Percentiles rank a stretch among this genome's conserved stretches.
phyloP scores from a whole-genome alignment of 1,140 invertebrate genomes.

The Conus betulinus region DNA sequence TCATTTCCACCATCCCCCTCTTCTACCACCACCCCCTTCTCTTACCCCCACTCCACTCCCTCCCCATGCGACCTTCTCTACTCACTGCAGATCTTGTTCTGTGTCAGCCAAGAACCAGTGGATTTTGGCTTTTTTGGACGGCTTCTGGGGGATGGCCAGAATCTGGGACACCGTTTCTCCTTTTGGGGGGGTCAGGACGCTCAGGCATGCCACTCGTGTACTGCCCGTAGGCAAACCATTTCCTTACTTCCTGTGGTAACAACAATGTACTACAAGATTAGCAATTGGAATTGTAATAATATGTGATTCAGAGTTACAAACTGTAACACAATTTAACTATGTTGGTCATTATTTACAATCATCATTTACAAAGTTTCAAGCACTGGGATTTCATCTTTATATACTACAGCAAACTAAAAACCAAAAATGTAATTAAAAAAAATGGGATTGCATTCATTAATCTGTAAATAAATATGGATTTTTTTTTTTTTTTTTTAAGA shows the following conservation, averaged over 20 bases:
- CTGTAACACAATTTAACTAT: neutral
- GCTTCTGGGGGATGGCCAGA: conserved; percentile 60
- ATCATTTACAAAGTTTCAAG: neutral
- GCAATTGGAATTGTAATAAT: neutral
- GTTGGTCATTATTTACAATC: neutral
- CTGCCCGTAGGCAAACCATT: conserved; percentile 69
- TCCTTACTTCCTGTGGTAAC: conserved; percentile 62
- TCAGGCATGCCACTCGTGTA: conserved; percentile 61
- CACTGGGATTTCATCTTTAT: neutral
- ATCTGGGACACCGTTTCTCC: conserved; percentile 50
- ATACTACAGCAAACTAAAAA: neutral
- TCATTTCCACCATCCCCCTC: too few species aligned
- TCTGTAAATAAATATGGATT: too few species aligned
- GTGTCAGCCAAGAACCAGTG: conserved; percentile 58
- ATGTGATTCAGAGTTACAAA: neutral
- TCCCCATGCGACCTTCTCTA: neutral
- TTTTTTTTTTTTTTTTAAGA: too few species aligned
- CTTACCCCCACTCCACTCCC: neutral
- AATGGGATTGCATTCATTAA: neutral
- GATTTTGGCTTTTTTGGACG: conserved; percentile 61
- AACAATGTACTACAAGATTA: neutral
- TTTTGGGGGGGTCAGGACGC: conserved; percentile 53
- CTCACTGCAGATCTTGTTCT: conserved; percentile 60
- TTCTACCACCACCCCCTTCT: too few species aligned
- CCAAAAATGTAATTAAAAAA: neutral